Evolutionary conservation across 2,797 vertebrate species (phyloP).

Genomic region (Sebastes minor): DNA sequence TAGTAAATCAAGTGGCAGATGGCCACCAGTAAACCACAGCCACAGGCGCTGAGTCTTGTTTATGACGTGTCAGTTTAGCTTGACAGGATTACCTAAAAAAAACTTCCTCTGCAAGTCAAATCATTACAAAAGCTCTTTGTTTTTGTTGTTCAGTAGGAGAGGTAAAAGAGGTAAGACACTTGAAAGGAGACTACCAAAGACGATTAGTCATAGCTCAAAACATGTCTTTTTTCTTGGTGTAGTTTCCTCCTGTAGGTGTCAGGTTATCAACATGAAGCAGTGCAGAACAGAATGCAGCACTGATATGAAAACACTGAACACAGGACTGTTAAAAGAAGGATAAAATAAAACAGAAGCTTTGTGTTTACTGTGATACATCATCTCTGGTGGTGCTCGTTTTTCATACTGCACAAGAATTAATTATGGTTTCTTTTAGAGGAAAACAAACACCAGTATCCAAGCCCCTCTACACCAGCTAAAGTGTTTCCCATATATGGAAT

Average conservation of each 20-base stretch:
- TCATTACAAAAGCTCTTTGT: neutral
- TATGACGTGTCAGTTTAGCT: neutral
- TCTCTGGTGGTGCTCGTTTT: neutral
- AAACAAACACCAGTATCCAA: neutral
- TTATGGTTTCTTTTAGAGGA: neutral
- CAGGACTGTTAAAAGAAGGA: neutral
- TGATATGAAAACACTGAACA: neutral
- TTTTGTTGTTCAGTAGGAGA: neutral
- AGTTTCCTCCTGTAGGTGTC: neutral
- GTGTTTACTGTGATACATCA: neutral
- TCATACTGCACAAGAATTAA: neutral
- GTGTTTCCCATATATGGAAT: neutral
- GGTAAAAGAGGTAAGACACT: too few species aligned
- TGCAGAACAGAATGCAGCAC: neutral
- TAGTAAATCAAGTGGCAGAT: neutral
- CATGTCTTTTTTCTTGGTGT: neutral
- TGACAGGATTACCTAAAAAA: neutral
- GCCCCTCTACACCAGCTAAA: neutral
- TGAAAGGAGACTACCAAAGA: neutral
- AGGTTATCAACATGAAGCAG: neutral
- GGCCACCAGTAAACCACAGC: neutral
- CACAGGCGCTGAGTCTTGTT: neutral
- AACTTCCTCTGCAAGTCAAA: neutral
- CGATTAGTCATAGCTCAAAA: neutral
- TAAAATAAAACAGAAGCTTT: neutral